Base-by-base conservation (phyloP, 2,797 vertebrate species). In the Varecia variegata region DNA sequence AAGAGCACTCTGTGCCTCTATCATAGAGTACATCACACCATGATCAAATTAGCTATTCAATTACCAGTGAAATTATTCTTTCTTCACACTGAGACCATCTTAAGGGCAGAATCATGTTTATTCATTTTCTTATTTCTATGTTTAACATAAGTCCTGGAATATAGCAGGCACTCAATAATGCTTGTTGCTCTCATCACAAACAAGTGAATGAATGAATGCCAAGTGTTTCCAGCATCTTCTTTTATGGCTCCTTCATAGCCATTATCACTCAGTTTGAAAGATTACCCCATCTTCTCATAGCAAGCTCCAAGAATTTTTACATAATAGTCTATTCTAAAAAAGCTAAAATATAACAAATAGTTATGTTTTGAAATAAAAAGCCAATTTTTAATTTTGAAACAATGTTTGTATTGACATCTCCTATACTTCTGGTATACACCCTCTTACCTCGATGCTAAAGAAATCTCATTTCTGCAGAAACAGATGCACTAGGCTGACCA, bases 331-430 rank as follows among this genome's bases (percentile, higher is more conserved):
- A 38, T 80, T 62, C 45, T 84, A 50, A 47, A 90, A 95, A 50
- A 18, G 6, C 45, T 93, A 90, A 89, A 81, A 54, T 77, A 89
- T 1, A 74, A 30, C n/a, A 73, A 92, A 79, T 35, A 90, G 8
- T 58, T 50, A 85, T 87, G 13, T 27, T 84, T 84, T 84, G 73
- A 83, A 95, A 80, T 54, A 90, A 95, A 90, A 95, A 82, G 47
- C 13, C 4, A 30, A 13, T 67, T 52, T 88, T 74, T 88, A 3
- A 9, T 43, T 92, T 84, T 58, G 60, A 70, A 83, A 65, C 85
- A 27, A 9, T 56, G 32, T 67, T 73, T 87, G 60, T 71, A 71
- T 15, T 85, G 70, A 76, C 25, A 15, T 30, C 30, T 30, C 35
- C 15, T 82, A 3, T 52, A 35, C 35, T 80, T 76, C 52, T 70